Evolutionary conservation across 23 tunicate species (phyloP), one percentile per base, ranked within the genome.

Genomic region (Aplidium turbinatum): DNA sequence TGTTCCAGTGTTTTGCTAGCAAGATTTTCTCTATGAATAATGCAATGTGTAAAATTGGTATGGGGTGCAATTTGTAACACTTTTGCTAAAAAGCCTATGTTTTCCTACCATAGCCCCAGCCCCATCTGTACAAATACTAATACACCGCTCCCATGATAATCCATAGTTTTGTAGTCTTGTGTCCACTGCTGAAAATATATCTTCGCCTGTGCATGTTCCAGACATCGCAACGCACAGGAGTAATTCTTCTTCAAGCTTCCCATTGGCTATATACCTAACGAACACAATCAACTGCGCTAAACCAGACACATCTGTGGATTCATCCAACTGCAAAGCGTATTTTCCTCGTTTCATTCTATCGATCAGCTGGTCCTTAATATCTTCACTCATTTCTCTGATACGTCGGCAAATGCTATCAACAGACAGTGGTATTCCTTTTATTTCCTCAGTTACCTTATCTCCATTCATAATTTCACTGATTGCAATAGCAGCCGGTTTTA

Each of bases 101-200:
- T 16, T 42, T 42, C 50, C 50, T 42, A 42, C 50, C 50, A 42
- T 67, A 35, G 73, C 73, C 73, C 57, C 57, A 67, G 73, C 73
- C 57, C 26, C 73, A 67, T 67, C 57, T 36, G 57, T 16, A 67
- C 73, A 67, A 67, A 67, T 67, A 28, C 73, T 67, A 67, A 67
- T 67, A 67, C 57, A 38, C 73, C 13, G 55, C 60, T 70, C 45
- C 76, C 76, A 70, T 26, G 76, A 70, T 36, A 70, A 70, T 47
- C 60, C 76, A 70, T 47, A 47, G 48, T 47, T 70, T 30, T 70
- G 58, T 70, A 26, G 76, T 70, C 76, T 70, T 35, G 76, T 70
- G 21, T 70, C 76, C 76, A 70, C 76, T 70, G 76, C 76, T 70
- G 54, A 48, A 61, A 70, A 70, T 47, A 67, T 38, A 53, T 67